phyloP scores from a whole-genome alignment of 2,888 invertebrate genomes.

The Trachelus troglodyta region DNA sequence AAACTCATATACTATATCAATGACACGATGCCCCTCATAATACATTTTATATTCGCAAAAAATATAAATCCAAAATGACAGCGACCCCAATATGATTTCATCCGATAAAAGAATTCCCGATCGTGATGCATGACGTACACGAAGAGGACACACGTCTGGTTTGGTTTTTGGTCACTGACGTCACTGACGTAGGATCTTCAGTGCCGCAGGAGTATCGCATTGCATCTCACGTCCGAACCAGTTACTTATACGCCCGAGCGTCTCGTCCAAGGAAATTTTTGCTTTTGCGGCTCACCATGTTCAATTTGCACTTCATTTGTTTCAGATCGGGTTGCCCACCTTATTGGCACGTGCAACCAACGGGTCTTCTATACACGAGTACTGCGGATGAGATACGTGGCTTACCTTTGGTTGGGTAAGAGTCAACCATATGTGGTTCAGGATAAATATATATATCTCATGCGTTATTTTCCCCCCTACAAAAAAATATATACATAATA shows the following conservation, averaged over 20 bases:
- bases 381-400: background rate
- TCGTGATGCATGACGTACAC: background rate
- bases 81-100: background rate
- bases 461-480: too few species aligned
- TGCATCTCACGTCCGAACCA: constrained; percentile 59
- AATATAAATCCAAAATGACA: background rate
- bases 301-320: constrained; percentile 64
- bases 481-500: too few species aligned
- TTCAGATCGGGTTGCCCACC: constrained; percentile 59
- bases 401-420: background rate
- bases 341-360: constrained; percentile 53
- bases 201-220: constrained; percentile 61
- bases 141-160: constrained; percentile 5
- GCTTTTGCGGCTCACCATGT: constrained; percentile 45
- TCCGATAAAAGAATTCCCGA: background rate
- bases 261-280: constrained; percentile 39
- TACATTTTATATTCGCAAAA: background rate
- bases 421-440: background rate
- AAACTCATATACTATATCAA: background rate
- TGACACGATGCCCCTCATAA: background rate
- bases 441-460: too few species aligned
- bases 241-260: constrained; percentile 37
- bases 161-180: constrained; percentile 21
- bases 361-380: background rate
- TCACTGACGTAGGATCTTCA: constrained; percentile 14